These are phyloP conservation scores for Nasonovia ribisnigri DNA, from an alignment of 2,888 invertebrate genomes.

Conservation along the genomic window DNA sequence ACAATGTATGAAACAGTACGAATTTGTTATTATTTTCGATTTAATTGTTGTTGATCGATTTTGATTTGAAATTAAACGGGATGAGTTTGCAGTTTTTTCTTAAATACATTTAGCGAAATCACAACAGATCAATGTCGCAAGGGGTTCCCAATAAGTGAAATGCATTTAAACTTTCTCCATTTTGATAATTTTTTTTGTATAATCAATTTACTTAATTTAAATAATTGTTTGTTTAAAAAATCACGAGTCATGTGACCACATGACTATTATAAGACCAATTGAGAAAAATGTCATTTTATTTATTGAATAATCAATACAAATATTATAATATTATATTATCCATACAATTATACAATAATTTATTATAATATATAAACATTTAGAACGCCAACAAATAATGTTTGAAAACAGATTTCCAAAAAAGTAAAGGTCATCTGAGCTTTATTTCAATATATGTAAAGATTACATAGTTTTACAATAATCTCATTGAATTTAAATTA, in stretches of 20 bases:
- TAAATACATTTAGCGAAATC: constrained; percentile 57
- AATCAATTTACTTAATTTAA: not conserved
- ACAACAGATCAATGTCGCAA: constrained; percentile 33
- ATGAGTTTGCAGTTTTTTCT: constrained; percentile 52
- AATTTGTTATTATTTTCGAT: constrained; percentile 41
- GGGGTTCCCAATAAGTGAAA: constrained; percentile 49
- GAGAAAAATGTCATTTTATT: not conserved
- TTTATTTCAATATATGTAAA: not conserved
- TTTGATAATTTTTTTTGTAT: constrained; percentile 12
- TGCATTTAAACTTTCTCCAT: constrained; percentile 47
- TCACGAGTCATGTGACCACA: not conserved
- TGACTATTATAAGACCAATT: not conserved
- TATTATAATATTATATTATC: not conserved
- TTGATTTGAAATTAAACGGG: constrained; percentile 56
- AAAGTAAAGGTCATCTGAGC: not conserved
- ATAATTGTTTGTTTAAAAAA: not conserved
- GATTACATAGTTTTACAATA: not conserved
- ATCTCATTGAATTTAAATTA: not conserved
- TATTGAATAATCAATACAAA: not conserved
- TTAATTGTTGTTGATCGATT: constrained; percentile 54
- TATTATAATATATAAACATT: not conserved
- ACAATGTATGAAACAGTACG: constrained; percentile 29
- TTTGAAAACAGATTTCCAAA: not conserved
- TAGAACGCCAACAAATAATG: not conserved
- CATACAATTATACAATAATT: not conserved